These are phyloP conservation scores for Pionites leucogaster DNA, from an alignment of 2,113 vertebrate genomes.

Conservation along the genomic window DNA sequence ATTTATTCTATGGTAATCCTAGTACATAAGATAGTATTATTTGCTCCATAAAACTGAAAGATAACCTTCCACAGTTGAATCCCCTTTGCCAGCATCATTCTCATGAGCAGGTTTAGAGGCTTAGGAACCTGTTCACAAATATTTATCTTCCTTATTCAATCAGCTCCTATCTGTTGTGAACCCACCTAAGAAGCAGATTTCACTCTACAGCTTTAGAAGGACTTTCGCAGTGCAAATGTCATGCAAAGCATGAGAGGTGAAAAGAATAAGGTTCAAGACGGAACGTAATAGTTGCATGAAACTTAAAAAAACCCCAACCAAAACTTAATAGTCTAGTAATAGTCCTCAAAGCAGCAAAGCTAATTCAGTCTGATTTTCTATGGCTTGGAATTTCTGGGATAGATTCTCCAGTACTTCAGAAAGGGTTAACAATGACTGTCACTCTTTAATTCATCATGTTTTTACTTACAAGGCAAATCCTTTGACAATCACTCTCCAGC, in stretches of 20 bases:
- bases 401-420: not conserved
- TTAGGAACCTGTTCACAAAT: not conserved
- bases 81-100: not conserved
- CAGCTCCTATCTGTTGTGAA: not conserved
- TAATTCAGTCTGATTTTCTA: not conserved
- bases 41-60: not conserved
- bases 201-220: not conserved
- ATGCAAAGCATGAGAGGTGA: not conserved
- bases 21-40: not conserved
- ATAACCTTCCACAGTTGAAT: not conserved
- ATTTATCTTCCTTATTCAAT: not conserved
- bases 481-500: not conserved
- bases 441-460: not conserved
- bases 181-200: not conserved
- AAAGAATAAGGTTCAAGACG: not conserved
- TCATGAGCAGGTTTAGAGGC: not conserved
- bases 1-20: not conserved
- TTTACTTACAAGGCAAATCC: not conserved
- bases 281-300: not conserved
- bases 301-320: accelerated
- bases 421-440: not conserved
- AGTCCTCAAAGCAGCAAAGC: not conserved
- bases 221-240: not conserved
- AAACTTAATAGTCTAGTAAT: not conserved
- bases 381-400: not conserved